These are phyloP conservation scores for Coptodon bakossiorum DNA, from an alignment of 2,113 vertebrate genomes.

Conservation along the genomic window DNA sequence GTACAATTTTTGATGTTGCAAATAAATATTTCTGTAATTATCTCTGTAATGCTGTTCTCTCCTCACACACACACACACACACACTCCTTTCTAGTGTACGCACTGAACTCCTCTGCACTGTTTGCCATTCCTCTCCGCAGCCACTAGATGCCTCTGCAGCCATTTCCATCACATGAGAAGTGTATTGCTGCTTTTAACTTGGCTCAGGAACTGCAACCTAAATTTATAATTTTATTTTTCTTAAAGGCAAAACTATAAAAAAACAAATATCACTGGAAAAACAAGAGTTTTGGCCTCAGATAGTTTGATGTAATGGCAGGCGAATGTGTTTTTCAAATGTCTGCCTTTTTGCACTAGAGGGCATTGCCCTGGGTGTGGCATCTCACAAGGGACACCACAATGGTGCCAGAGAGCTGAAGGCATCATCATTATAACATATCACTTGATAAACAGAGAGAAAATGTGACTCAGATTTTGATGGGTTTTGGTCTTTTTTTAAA, in stretches of 20 bases:
- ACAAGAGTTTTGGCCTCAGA: not conserved
- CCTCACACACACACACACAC: not conserved
- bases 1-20: slow-evolving; percentile 45
- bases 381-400: not conserved
- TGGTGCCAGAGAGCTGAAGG: not conserved
- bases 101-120: not conserved
- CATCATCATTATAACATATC: not conserved
- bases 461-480: not conserved
- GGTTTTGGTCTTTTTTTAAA: not conserved
- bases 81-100: not conserved
- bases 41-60: not conserved
- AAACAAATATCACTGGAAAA: not conserved
- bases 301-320: not conserved
- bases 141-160: slow-evolving; percentile 50
- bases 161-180: not conserved
- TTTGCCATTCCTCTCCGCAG: not conserved
- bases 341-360: not conserved
- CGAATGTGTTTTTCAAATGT: not conserved
- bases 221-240: not conserved
- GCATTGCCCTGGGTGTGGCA: not conserved
- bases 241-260: not conserved
- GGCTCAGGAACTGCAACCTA: not conserved
- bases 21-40: slow-evolving; percentile 62
- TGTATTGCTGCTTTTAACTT: not conserved
- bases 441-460: not conserved